A percentile compares a stretch with the other conserved stretches of the same genome.
Conservation (phyloP, 2,888 invertebrate species). For the Agriopis marginaria region DNA sequence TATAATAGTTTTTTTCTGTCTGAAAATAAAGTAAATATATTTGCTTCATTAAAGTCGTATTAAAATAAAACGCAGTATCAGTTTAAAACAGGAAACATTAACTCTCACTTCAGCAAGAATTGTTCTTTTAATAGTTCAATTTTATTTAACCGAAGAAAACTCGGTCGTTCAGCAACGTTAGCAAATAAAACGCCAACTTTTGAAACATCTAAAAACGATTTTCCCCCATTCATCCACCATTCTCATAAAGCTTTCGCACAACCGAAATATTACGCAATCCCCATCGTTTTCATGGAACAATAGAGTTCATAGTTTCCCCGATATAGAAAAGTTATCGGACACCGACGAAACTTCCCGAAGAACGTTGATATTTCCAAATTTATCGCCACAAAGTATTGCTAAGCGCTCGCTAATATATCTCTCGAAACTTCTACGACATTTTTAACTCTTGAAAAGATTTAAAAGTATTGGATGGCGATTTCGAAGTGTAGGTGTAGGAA, state of each 20-base stretch:
- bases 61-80: not conserved
- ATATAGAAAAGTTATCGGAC: slow-evolving; percentile 46
- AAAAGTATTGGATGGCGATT: slow-evolving; percentile 43
- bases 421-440: slow-evolving; percentile 43
- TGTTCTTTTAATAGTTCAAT: not conserved
- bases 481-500: slow-evolving; percentile 26
- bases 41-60: not conserved
- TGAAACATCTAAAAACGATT: slow-evolving; percentile 32
- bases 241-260: slow-evolving; percentile 36
- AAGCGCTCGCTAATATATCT: slow-evolving; percentile 50
- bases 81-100: not conserved
- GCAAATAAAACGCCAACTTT: slow-evolving; percentile 28
- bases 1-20: not conserved
- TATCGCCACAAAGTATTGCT: slow-evolving; percentile 51
- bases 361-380: slow-evolving; percentile 50
- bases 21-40: not conserved
- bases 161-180: slow-evolving; percentile 10
- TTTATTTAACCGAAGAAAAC: slow-evolving; percentile 4
- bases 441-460: slow-evolving; percentile 42
- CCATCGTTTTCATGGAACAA: slow-evolving; percentile 50
- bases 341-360: slow-evolving; percentile 47
- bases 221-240: slow-evolving; percentile 27
- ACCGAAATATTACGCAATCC: slow-evolving; percentile 42
- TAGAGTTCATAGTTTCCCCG: slow-evolving; percentile 46
- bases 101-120: not conserved